phyloP scores from a whole-genome alignment of 2,888 invertebrate species.

The Julus scanicus region DNA sequence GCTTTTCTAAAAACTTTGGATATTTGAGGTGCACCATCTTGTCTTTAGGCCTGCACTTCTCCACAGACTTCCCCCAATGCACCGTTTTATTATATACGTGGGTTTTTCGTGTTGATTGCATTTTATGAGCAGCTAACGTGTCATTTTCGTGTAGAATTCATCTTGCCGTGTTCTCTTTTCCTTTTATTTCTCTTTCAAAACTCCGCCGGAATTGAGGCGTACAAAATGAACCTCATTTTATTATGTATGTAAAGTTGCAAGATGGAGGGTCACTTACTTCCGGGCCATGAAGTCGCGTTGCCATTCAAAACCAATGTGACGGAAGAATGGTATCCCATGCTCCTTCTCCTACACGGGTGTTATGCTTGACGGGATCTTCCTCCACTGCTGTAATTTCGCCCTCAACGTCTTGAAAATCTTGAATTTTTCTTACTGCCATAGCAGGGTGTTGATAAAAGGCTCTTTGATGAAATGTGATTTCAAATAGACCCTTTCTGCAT shows the following conservation, averaged over 20 bases:
- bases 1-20: conserved; percentile 18
- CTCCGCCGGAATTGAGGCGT: conserved; percentile 12
- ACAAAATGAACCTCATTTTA: conserved; percentile 39
- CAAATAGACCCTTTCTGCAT: conserved; percentile 32
- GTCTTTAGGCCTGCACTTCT: neutral
- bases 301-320: conserved; percentile 50
- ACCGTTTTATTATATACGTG: conserved; percentile 20
- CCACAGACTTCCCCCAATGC: neutral
- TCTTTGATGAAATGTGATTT: conserved; percentile 21
- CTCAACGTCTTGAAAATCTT: conserved; percentile 5
- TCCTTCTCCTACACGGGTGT: neutral
- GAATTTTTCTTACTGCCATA: neutral
- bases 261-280: conserved; percentile 51
- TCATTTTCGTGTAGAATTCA: conserved; percentile 42
- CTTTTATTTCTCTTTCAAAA: conserved; percentile 37
- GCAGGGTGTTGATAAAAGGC: conserved; percentile 22
- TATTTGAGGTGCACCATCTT: neutral
- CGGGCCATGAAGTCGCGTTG: conserved; percentile 45
- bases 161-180: neutral
- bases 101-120: conserved; percentile 21
- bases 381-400: neutral
- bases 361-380: neutral
- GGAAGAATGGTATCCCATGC: conserved; percentile 19
- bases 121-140: conserved; percentile 29
- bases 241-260: conserved; percentile 38